These are phyloP conservation scores for Hoplodrina ambigua DNA, from an alignment of 2,888 invertebrate species.

Conservation along the genomic window DNA sequence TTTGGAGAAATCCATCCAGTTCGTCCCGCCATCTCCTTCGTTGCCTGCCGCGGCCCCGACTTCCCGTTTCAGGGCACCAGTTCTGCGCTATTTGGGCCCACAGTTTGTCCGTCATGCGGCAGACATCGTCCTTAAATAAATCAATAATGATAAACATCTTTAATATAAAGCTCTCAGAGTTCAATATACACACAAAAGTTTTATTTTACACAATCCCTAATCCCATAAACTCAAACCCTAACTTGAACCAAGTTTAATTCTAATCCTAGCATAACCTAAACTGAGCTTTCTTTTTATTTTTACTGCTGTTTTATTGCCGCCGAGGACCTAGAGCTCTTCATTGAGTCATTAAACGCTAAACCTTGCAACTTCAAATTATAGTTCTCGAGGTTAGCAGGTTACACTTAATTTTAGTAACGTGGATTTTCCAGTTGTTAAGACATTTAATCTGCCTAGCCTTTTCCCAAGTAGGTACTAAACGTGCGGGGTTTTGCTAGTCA, in stretches of 20 bases:
- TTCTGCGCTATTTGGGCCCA: no score
- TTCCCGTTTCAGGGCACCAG: no score
- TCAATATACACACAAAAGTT: neutral
- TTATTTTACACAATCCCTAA: constrained; percentile 1
- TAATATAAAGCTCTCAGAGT: neutral
- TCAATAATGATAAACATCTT: no score
- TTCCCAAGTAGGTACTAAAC: no score
- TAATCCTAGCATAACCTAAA: constrained; percentile 5
- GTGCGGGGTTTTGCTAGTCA: no score
- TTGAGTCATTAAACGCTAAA: constrained; percentile 3
- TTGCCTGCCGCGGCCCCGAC: no score
- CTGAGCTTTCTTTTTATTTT: constrained; percentile 1
- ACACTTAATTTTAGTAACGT: neutral
- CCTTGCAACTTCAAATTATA: constrained; percentile 9
- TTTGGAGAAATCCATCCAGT: no score
- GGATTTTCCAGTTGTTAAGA: no score
- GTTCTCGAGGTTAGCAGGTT: constrained; percentile 1
- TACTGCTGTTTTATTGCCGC: constrained; percentile 5
- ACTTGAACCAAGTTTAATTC: constrained; percentile 4
- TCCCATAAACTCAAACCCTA: neutral
- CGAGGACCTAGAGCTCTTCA: constrained; percentile 7
- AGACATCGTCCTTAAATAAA: no score
- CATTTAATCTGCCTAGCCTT: no score
- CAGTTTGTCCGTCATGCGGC: no score
- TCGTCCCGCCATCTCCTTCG: no score